Evolutionary conservation across 2,113 vertebrate species (phyloP).

Genomic region (Anthoscopus minutus): DNA sequence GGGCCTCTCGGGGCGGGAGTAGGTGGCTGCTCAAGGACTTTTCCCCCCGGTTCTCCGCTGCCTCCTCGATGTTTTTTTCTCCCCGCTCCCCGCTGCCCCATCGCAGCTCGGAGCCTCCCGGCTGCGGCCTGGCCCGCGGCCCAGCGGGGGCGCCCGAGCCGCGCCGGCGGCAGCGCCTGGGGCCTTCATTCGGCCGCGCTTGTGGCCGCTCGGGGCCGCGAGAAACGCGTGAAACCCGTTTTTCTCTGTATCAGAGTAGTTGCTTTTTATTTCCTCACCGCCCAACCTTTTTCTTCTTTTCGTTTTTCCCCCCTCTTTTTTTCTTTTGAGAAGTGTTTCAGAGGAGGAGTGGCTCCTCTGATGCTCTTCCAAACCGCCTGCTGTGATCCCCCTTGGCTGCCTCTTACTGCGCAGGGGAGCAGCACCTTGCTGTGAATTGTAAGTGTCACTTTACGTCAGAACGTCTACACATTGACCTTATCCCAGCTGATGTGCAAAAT

Average conservation of each 20-base stretch:
- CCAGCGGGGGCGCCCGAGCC: not conserved
- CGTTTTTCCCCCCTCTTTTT: accelerated
- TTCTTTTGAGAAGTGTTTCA: not conserved
- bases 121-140: not conserved
- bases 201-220: not conserved
- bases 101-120: not conserved
- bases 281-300: too few species aligned
- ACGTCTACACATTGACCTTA: accelerated
- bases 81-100: not conserved
- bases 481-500: not conserved
- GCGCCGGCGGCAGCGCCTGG: not conserved
- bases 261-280: not conserved
- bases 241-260: not conserved
- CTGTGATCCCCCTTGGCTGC: not conserved
- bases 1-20: too few species aligned
- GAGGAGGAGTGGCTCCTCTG: not conserved
- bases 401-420: accelerated
- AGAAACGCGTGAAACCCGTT: not conserved
- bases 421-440: not conserved
- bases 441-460: accelerated
- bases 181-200: accelerated
- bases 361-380: not conserved
- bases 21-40: not conserved
- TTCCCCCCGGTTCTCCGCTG: accelerated
- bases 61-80: not conserved